These are phyloP conservation scores for Drosophila kurseongensis DNA, from an alignment of 1,140 invertebrate genomes.

Conservation along the genomic window DNA sequence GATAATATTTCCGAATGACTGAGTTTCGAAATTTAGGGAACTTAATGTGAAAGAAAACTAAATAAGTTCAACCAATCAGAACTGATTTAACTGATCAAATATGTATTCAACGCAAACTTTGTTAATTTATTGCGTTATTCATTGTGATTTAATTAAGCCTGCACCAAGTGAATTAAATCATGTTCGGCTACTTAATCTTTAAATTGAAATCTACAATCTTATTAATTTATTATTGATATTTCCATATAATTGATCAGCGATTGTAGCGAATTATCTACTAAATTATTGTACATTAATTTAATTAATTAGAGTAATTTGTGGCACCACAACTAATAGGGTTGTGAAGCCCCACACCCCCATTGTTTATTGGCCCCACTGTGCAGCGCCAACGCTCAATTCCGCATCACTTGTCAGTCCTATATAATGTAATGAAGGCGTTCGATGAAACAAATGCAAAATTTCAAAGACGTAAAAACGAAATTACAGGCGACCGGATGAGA, in stretches of 20 bases:
- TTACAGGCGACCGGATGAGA: conserved; percentile 56
- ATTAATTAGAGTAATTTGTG: conserved; percentile 16
- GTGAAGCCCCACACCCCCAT: background rate
- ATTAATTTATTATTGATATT: background rate
- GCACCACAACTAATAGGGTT: background rate
- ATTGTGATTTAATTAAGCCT: background rate
- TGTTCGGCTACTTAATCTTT: conserved; percentile 9
- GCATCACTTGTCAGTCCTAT: conserved; percentile 68
- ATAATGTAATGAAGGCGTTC: conserved; percentile 80
- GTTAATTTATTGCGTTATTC: no score
- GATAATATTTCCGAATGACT: no score
- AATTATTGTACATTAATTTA: conserved; percentile 9
- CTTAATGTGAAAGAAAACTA: no score
- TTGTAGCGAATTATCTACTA: background rate
- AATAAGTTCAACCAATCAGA: no score
- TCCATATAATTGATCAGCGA: background rate
- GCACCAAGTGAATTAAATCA: background rate
- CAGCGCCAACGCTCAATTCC: conserved; percentile 41
- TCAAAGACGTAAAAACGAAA: conserved; percentile 75
- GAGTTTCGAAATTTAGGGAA: no score
- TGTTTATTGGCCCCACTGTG: conserved; percentile 51
- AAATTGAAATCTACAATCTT: conserved; percentile 6
- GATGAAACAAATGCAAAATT: conserved; percentile 82
- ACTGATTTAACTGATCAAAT: no score
- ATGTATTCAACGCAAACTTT: no score